Conservation (phyloP, 30 jellyfish, hydroid and myxozoan species). For the Euphysa ruthae region DNA sequence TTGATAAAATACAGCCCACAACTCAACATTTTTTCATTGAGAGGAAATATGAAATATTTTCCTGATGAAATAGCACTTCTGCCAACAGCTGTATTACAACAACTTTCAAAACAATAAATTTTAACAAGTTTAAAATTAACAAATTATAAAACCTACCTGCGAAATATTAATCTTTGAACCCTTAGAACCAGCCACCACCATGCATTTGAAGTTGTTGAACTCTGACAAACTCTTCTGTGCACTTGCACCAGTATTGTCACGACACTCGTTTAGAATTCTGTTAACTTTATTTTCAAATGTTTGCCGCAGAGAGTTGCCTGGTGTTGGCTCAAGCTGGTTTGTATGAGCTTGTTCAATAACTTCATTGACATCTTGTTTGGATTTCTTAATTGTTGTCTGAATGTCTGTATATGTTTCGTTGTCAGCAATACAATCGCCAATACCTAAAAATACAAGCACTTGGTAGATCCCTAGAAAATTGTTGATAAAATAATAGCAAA, state of each 20-base stretch:
- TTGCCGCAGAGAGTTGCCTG: slow-evolving; percentile 96
- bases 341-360: slow-evolving; percentile 96
- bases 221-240: slow-evolving; percentile 97
- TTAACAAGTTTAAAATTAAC: too few species aligned
- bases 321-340: slow-evolving; percentile 97
- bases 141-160: too few species aligned
- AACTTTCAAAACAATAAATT: too few species aligned
- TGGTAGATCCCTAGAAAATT: too few species aligned
- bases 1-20: too few species aligned
- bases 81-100: too few species aligned
- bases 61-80: too few species aligned
- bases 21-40: too few species aligned
- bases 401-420: slow-evolving; percentile 81
- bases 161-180: slow-evolving; percentile 98
- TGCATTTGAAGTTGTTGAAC: slow-evolving; percentile 89
- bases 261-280: slow-evolving; percentile 94
- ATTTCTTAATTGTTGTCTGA: slow-evolving; percentile 69
- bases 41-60: too few species aligned
- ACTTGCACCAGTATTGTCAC: slow-evolving; percentile 98
- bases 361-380: slow-evolving; percentile 93
- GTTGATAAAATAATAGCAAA: too few species aligned
- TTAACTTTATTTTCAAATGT: slow-evolving; percentile 96
- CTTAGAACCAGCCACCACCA: slow-evolving; percentile 99
- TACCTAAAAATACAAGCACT: slow-evolving; percentile 35
- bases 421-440: slow-evolving; percentile 99